Conservation (phyloP, 2,113 vertebrate genomes). For the Daphoenositta chrysoptera region DNA sequence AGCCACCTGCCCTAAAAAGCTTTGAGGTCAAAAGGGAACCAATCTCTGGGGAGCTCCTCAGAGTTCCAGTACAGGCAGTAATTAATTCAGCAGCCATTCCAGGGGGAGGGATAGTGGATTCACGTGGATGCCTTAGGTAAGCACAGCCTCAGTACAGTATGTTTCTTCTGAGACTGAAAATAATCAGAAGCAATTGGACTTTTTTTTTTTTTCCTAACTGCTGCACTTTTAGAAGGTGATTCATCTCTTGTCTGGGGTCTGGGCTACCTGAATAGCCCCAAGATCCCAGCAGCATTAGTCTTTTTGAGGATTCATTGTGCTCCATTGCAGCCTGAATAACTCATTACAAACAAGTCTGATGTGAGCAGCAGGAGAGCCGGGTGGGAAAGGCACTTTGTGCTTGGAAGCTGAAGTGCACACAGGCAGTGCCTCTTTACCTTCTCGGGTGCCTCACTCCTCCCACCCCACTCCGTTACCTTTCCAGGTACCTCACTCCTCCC, state of each 20-base stretch:
- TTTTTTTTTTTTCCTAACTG: neutral
- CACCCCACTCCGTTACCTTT: neutral
- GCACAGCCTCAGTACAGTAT: neutral
- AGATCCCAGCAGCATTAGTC: constrained; percentile 17
- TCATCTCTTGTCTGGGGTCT: constrained; percentile 34
- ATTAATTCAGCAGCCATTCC: constrained; percentile 5
- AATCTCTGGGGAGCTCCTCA: neutral
- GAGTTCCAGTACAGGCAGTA: neutral
- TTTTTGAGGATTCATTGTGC: neutral
- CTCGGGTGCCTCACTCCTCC: neutral
- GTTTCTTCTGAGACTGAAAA: constrained; percentile 38
- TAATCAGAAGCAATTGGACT: neutral
- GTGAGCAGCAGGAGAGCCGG: neutral
- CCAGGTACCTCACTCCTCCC: no score
- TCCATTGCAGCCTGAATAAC: neutral
- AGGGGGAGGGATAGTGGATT: neutral
- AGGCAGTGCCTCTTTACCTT: neutral
- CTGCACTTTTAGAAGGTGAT: constrained; percentile 49
- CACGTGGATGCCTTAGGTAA: constrained; percentile 23
- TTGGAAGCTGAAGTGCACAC: neutral
- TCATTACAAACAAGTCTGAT: constrained; percentile 1
- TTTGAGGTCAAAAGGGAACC: neutral
- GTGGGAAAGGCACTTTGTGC: neutral
- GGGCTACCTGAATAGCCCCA: neutral
- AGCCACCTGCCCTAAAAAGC: neutral